These are phyloP conservation scores for Cuculus canorus DNA, from an alignment of 2,797 vertebrate genomes.

Conservation along the genomic window DNA sequence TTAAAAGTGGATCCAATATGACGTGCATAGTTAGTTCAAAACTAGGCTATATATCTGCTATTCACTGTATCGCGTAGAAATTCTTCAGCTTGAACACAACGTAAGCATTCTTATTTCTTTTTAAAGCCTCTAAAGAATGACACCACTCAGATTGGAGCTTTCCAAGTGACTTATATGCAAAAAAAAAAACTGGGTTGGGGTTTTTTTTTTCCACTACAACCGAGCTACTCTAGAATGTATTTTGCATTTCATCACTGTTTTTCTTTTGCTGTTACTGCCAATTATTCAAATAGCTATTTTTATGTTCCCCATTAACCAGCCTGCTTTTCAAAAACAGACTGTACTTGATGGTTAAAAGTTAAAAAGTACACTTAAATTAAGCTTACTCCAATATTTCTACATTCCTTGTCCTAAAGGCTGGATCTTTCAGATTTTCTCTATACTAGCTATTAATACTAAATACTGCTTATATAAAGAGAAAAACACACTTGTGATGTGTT, in stretches of 20 bases:
- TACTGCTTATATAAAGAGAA: not conserved
- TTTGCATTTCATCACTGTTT: not conserved
- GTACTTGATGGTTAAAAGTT: not conserved
- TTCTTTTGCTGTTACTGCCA: not conserved
- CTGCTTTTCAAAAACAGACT: not conserved
- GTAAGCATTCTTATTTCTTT: not conserved
- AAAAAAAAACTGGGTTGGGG: not conserved
- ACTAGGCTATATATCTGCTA: not conserved
- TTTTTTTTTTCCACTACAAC: not conserved
- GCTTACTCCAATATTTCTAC: not conserved
- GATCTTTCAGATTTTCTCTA: not conserved
- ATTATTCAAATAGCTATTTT: not conserved
- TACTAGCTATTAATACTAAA: not conserved
- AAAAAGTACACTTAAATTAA: not conserved
- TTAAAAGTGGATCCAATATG: not conserved
- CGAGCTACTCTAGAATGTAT: not conserved
- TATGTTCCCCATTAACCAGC: not conserved
- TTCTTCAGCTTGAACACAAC: not conserved
- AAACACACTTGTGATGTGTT: not conserved
- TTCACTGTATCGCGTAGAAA: not conserved
- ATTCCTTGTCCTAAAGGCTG: not conserved
- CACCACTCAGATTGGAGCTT: not conserved
- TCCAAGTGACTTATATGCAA: not conserved
- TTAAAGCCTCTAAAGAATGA: constrained; percentile 3
- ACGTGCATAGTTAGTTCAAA: not conserved